Conservation (phyloP, 2,797 vertebrate species). For the Gymnoscopelus microlampas region DNA sequence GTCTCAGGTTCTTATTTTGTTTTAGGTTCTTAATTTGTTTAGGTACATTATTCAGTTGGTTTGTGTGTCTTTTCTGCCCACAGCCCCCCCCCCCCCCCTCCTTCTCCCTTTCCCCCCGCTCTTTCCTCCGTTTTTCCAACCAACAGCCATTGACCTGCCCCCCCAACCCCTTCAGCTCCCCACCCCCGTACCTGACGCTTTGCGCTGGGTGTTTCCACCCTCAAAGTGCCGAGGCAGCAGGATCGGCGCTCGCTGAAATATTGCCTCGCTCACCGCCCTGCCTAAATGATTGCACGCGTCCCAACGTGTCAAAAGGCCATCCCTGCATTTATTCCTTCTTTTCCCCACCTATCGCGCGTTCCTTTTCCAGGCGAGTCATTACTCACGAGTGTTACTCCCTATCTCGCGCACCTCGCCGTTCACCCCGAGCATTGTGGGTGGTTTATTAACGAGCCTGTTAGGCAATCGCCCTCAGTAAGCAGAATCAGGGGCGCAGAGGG, state of each 20-base stretch:
- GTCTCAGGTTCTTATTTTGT: too few relatives aligned
- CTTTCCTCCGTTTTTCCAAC: neutral
- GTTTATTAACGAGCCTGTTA: conserved; percentile 61
- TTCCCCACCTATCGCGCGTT: neutral
- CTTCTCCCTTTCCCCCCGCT: conserved; percentile 26
- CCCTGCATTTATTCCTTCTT: conserved; percentile 53
- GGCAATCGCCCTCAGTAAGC: conserved; percentile 32
- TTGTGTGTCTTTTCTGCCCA: conserved; percentile 46
- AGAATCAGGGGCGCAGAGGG: conserved; percentile 28
- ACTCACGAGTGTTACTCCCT: conserved; percentile 47
- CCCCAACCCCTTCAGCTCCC: conserved; percentile 70
- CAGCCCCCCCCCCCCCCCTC: conserved; percentile 79
- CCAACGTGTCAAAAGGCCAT: conserved; percentile 56
- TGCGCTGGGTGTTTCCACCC: conserved; percentile 64
- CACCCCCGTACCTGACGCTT: conserved; percentile 54
- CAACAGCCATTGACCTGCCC: neutral
- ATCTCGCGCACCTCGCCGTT: conserved; percentile 3
- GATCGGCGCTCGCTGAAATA: conserved; percentile 56
- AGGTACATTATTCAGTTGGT: too few relatives aligned
- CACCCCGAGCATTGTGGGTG: conserved; percentile 47
- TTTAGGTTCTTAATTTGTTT: too few relatives aligned
- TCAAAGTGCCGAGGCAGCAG: conserved; percentile 62
- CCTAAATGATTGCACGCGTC: conserved; percentile 65
- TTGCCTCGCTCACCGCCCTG: conserved; percentile 40
- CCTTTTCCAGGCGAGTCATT: conserved; percentile 54